phyloP scores from a whole-genome alignment of 2,888 invertebrate genomes.

The Pheosia gnoma region DNA sequence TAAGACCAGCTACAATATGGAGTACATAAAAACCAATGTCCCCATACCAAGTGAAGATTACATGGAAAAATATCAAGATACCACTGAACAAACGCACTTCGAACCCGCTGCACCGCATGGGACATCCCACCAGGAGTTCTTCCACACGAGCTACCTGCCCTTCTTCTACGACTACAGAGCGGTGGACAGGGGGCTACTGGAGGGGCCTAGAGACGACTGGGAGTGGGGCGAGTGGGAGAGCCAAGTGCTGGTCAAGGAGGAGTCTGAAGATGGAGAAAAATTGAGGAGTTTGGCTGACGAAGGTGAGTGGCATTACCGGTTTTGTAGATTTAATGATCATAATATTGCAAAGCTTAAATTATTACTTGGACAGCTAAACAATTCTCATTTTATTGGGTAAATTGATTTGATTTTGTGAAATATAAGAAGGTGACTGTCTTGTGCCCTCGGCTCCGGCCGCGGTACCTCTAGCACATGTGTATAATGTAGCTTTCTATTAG shows the following conservation, averaged over 20 bases:
- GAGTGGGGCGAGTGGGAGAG: conserved; percentile 56
- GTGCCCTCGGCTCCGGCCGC: too few relatives aligned
- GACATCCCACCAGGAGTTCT: conserved; percentile 36
- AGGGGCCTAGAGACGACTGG: conserved; percentile 31
- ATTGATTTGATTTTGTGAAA: too few relatives aligned
- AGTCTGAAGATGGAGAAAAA: conserved; percentile 42
- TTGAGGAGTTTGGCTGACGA: conserved; percentile 53
- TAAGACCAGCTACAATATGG: conserved; percentile 44
- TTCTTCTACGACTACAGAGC: conserved; percentile 60
- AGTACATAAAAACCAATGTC: conserved; percentile 56
- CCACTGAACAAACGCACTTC: conserved; percentile 15
- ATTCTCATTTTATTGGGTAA: too few relatives aligned
- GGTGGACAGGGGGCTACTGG: conserved; percentile 39
- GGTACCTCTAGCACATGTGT: too few relatives aligned
- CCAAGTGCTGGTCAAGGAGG: conserved; percentile 60
- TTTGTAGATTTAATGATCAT: not conserved
- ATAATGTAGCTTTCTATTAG: too few relatives aligned
- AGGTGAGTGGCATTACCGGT: conserved; percentile 43
- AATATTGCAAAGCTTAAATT: too few relatives aligned
- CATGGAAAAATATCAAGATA: conserved; percentile 31
- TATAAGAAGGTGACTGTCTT: too few relatives aligned
- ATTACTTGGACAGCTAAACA: too few relatives aligned
- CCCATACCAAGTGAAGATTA: conserved; percentile 41
- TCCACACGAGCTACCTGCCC: conserved; percentile 54
- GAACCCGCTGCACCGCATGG: conserved; percentile 15